A percentile compares a stretch with the other conserved stretches of the same genome.
These are phyloP conservation scores for Carapus acus DNA, from an alignment of 2,797 vertebrate species.

Conservation along the genomic window DNA sequence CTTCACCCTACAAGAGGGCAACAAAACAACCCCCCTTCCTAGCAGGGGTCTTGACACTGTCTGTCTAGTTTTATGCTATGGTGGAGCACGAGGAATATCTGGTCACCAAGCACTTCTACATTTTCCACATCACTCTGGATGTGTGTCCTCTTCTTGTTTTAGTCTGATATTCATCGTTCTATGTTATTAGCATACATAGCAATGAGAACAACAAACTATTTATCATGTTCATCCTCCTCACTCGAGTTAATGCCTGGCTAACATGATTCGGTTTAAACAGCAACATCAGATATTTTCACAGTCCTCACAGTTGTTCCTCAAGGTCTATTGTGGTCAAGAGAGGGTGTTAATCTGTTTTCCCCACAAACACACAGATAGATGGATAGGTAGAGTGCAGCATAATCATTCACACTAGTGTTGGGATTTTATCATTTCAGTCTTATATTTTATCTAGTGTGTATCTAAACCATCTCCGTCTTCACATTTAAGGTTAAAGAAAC, in stretches of 20 bases:
- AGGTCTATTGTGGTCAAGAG: background rate
- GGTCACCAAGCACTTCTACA: background rate
- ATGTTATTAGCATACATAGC: background rate
- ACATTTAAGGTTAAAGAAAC: too few species aligned
- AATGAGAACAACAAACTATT: slow-evolving; percentile 2
- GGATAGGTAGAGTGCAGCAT: background rate
- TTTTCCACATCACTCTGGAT: slow-evolving; percentile 7
- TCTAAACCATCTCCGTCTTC: too few species aligned
- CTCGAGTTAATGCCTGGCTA: slow-evolving; percentile 4
- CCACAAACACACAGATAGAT: too few species aligned
- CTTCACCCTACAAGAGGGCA: too few species aligned
- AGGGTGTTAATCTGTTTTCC: too few species aligned
- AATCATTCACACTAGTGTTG: too few species aligned
- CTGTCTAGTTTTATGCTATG: background rate
- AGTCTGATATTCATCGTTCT: background rate
- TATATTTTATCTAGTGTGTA: too few species aligned
- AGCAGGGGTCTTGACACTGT: slow-evolving; percentile 73
- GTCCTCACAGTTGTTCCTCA: background rate
- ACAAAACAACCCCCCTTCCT: slow-evolving; percentile 79
- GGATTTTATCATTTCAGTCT: too few species aligned
- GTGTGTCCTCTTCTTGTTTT: background rate
- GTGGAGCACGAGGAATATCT: slow-evolving; percentile 8
- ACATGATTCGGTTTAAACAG: slow-evolving; percentile 9
- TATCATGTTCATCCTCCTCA: slow-evolving; percentile 2
- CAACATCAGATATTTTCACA: slow-evolving; percentile 25